A percentile compares a stretch with the other conserved stretches of the same genome.
Evolutionary conservation across 2,888 invertebrate species (phyloP).

Genomic region (Microplitis deprimator): DNA sequence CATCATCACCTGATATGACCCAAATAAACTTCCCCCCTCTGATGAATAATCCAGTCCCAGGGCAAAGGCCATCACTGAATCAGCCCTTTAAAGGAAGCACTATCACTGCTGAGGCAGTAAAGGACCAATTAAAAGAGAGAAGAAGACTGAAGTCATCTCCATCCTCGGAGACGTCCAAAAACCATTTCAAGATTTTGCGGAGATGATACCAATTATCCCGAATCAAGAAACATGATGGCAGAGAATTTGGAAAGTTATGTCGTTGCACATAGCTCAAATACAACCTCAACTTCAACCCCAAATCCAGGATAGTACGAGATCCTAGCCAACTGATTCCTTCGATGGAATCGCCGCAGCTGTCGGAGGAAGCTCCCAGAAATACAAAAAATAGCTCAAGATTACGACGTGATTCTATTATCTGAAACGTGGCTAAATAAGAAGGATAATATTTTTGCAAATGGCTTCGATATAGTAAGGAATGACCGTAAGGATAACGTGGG

Average conservation of each 20-base stretch:
- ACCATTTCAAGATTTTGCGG: background rate
- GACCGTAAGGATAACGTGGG: background rate
- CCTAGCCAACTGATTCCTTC: background rate
- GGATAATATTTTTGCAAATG: background rate
- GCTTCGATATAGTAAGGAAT: slow-evolving; percentile 21
- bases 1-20: too few relatives aligned
- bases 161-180: background rate
- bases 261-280: background rate
- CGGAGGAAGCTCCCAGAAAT: slow-evolving; percentile 21
- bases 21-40: too few relatives aligned
- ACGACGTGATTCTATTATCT: slow-evolving; percentile 21
- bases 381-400: slow-evolving; percentile 21
- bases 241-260: background rate
- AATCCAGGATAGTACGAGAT: background rate
- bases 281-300: background rate
- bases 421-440: slow-evolving; percentile 14
- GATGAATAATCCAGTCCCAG: too few relatives aligned
- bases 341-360: slow-evolving; percentile 19
- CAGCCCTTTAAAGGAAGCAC: too few relatives aligned
- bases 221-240: background rate
- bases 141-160: too few relatives aligned
- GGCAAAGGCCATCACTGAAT: too few relatives aligned
- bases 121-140: background rate
- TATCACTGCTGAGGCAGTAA: too few relatives aligned
- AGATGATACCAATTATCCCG: background rate